These are phyloP conservation scores for Prionailurus viverrinus DNA, from an alignment of 2,113 vertebrate species.

Conservation along the genomic window DNA sequence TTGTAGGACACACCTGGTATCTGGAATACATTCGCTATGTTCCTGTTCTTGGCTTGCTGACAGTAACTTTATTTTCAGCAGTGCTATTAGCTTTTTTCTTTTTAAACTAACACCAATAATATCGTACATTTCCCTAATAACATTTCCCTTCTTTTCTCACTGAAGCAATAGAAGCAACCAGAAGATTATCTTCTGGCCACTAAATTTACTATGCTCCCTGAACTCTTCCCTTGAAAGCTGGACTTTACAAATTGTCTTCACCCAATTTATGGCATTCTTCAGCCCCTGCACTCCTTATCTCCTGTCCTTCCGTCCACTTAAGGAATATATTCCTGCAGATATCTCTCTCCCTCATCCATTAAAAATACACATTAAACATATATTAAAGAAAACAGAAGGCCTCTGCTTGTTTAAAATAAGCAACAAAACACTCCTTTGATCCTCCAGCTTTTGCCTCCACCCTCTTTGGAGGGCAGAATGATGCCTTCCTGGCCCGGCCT, in stretches of 20 bases:
- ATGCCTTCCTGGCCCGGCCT: neutral
- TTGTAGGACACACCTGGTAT: neutral
- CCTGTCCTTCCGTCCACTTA: neutral
- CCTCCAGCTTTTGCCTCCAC: neutral
- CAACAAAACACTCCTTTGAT: neutral
- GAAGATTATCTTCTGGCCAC: neutral
- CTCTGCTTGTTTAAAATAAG: neutral
- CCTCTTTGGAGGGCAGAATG: neutral
- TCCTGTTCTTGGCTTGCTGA: neutral
- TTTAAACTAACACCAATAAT: neutral
- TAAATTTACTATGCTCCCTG: neutral
- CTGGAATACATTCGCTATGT: neutral
- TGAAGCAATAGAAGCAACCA: neutral
- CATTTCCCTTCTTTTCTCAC: neutral
- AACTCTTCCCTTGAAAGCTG: neutral
- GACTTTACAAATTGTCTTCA: neutral
- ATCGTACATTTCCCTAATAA: neutral
- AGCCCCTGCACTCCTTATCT: neutral
- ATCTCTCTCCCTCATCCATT: neutral
- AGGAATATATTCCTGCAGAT: neutral
- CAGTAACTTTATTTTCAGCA: neutral
- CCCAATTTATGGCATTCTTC: neutral
- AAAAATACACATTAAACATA: neutral
- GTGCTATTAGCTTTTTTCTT: neutral
- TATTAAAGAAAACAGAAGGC: neutral